A percentile compares a stretch with the other conserved stretches of the same genome.
Evolutionary conservation across 2,888 invertebrate species (phyloP).

Genomic region (Drosophila cognata): DNA sequence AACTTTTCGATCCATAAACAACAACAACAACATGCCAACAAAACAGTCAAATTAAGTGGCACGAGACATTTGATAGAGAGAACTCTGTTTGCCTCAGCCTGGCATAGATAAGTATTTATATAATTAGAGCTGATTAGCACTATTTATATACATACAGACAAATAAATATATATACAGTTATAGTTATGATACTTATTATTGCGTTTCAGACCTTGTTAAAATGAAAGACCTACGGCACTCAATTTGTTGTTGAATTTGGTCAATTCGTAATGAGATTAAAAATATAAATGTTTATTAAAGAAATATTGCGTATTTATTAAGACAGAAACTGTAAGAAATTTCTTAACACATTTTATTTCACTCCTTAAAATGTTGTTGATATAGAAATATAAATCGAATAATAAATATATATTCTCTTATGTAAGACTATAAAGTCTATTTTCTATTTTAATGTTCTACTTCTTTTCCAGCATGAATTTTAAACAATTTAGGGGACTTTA

Average conservation of each 20-base stretch:
- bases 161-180: slow-evolving; percentile 4
- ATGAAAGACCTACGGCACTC: neutral
- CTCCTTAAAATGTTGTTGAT: neutral
- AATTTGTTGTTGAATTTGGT: neutral
- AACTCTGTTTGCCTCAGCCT: slow-evolving; percentile 9
- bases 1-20: slow-evolving; percentile 72
- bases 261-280: neutral
- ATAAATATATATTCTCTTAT: neutral
- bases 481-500: no score
- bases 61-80: slow-evolving; percentile 56
- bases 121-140: slow-evolving; percentile 63
- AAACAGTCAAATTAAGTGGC: slow-evolving; percentile 50
- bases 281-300: neutral
- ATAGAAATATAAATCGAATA: neutral
- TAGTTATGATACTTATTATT: slow-evolving; percentile 49
- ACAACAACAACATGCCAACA: slow-evolving; percentile 26
- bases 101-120: slow-evolving; percentile 51
- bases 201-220: slow-evolving; percentile 11
- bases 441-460: neutral
- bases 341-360: neutral
- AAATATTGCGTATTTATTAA: neutral
- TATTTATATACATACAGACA: neutral
- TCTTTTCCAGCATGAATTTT: neutral
- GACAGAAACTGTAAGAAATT: neutral
- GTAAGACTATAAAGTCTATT: neutral